Percentiles rank a stretch among this genome's conserved stretches.
phyloP scores from a whole-genome alignment of 2,113 vertebrate genomes.

The Phasianus colchicus region DNA sequence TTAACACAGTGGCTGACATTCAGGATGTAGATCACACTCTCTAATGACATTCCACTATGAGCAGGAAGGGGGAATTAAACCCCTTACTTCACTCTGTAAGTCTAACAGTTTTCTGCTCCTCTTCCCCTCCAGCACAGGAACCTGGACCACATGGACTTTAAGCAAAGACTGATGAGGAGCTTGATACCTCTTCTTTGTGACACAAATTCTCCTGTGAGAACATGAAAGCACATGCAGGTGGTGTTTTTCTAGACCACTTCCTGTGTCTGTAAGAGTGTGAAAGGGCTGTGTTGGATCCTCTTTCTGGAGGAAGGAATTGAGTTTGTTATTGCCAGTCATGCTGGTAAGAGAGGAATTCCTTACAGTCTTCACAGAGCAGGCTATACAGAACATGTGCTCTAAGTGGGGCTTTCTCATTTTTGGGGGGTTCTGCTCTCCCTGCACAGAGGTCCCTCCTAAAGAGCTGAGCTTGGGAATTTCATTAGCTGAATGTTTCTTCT shows the following conservation, averaged over 20 bases:
- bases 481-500: constrained; percentile 10
- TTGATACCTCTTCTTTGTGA: not conserved
- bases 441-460: not conserved
- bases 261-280: not conserved
- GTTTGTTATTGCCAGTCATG: not conserved
- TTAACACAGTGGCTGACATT: not conserved
- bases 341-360: not conserved
- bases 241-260: not conserved
- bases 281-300: not conserved
- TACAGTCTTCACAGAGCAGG: not conserved
- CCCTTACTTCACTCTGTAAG: not conserved
- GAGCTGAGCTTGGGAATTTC: constrained; percentile 28
- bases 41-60: not conserved
- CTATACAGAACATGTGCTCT: not conserved
- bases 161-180: not conserved
- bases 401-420: constrained; percentile 11
- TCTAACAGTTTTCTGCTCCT: not conserved
- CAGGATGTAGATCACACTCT: not conserved
- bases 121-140: not conserved
- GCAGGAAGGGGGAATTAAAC: not conserved
- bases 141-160: not conserved
- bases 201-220: not conserved
- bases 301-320: not conserved
- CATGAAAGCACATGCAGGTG: fast-evolving
- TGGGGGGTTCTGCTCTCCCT: not conserved